phyloP scores from a whole-genome alignment of 1,140 invertebrate genomes.

The Triops longicaudatus region DNA sequence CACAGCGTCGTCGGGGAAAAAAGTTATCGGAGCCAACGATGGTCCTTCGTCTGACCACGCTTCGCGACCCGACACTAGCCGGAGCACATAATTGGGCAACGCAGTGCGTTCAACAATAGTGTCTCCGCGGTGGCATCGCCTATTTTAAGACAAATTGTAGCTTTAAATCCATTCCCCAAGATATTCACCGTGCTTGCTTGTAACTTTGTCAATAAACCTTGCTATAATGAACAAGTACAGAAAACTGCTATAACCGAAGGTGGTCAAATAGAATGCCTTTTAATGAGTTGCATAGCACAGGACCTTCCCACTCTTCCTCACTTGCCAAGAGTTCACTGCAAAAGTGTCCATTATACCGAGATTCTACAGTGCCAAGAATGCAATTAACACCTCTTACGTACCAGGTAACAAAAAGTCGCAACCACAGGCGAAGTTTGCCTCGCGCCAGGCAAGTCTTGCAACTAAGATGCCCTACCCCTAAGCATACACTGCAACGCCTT shows the following conservation, averaged over 20 bases:
- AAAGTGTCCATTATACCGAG: too few species aligned
- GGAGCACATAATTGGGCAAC: conserved; percentile 18
- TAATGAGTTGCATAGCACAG: too few species aligned
- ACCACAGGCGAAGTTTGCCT: conserved; percentile 24
- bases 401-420: conserved; percentile 25
- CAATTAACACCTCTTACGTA: not conserved
- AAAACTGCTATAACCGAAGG: too few species aligned
- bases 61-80: conserved; percentile 23
- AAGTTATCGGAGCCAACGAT: conserved; percentile 23
- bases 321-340: too few species aligned
- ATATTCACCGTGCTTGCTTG: too few species aligned
- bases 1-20: conserved; percentile 25
- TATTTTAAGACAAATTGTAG: not conserved
- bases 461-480: conserved; percentile 27
- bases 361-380: too few species aligned
- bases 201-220: too few species aligned
- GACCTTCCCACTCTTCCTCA: too few species aligned
- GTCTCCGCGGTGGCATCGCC: conserved; percentile 16
- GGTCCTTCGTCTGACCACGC: conserved; percentile 23
- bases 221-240: too few species aligned
- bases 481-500: conserved; percentile 26
- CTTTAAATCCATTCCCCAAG: too few species aligned
- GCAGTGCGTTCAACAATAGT: conserved; percentile 24
- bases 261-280: too few species aligned
- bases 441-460: conserved; percentile 28